Evolutionary conservation across 2,113 vertebrate species (phyloP), one percentile per base, ranked within the genome.

Genomic region (Theristicus caerulescens): DNA sequence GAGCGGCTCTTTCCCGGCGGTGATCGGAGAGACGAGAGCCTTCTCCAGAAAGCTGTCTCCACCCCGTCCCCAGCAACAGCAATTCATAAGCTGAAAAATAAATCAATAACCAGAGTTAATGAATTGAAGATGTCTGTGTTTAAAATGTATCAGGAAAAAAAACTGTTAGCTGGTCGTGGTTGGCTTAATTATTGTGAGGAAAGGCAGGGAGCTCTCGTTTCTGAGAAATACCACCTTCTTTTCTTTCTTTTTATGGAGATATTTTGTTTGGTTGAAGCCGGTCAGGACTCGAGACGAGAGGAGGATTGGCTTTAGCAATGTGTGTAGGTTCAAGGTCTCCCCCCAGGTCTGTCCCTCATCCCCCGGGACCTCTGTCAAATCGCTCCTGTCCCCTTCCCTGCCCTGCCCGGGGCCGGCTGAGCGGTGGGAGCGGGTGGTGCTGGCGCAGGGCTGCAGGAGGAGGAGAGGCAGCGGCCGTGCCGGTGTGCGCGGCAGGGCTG

Each of bases 1-100:
- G 89, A 93, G 55, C 5, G 4, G 25, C 94, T 95, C 83, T 93
- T 89, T 91, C 73, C 83, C 1, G 2, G 72, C 7, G 2, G 78
- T 61, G 85, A 95, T 44, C 36, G 86, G 51, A 77, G 83, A 95
- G 86, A 82, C 22, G 4, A 72, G 76, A 86, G 65, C 66, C 71
- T 72, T 91, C 80, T 97, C 97, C 95, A 97, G 95, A 93, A 93
- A 97, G 66, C 80, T 95, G 89, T 95, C 96, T 97, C 96, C 93
- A 92, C 87, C 73, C 94, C 4, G 2, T 51, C 82, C 57, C 84
- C 86, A 93, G 92, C 92, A 94, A 93, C 85, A 91, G 92, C 91
- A 44, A 92, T 87, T 97, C 96, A 93, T 94, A 93, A 94, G 61
- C 82, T 91, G 89, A 85, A 96, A 95, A 97, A 97, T 97, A 95